Evolutionary conservation across 2,113 vertebrate species (phyloP).

Genomic region (Gulo gulo): DNA sequence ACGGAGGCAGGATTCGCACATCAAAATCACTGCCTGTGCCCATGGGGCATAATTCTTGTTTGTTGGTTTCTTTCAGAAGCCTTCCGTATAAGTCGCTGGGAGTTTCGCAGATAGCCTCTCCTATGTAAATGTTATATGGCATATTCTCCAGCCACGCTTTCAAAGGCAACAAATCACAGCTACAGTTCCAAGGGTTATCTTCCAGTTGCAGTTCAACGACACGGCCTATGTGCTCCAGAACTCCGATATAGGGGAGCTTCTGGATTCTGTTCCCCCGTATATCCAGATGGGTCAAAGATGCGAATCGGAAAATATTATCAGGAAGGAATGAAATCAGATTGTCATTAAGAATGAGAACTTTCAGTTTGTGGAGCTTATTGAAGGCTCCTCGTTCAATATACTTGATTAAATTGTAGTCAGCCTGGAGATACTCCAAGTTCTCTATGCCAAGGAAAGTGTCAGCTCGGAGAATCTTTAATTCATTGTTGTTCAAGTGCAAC

Average conservation of each 20-base stretch:
- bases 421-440: constrained; percentile 99
- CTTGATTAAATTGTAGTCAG: constrained; percentile 99
- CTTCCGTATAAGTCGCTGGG: constrained; percentile 96
- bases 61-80: constrained; percentile 97
- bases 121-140: constrained; percentile 99
- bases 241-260: constrained; percentile 97
- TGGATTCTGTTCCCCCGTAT: constrained; percentile 98
- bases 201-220: constrained; percentile 97
- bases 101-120: constrained; percentile 97
- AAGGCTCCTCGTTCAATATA: constrained; percentile 98
- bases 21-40: constrained; percentile 96
- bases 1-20: constrained; percentile 91
- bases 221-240: constrained; percentile 97
- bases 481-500: constrained; percentile 99
- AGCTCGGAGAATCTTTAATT: constrained; percentile 95
- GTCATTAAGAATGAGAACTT: constrained; percentile 99
- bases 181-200: constrained; percentile 99
- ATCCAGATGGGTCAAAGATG: constrained; percentile 98
- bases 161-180: constrained; percentile 95
- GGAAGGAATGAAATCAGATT: constrained; percentile 96
- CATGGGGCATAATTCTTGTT: constrained; percentile 96
- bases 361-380: constrained; percentile 98
- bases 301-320: constrained; percentile 99
- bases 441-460: constrained; percentile 99
- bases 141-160: constrained; percentile 99